Percentiles rank a stretch among this genome's conserved stretches.
Conservation (phyloP, 1,140 invertebrate species). For the Riptortus pedestris region DNA sequence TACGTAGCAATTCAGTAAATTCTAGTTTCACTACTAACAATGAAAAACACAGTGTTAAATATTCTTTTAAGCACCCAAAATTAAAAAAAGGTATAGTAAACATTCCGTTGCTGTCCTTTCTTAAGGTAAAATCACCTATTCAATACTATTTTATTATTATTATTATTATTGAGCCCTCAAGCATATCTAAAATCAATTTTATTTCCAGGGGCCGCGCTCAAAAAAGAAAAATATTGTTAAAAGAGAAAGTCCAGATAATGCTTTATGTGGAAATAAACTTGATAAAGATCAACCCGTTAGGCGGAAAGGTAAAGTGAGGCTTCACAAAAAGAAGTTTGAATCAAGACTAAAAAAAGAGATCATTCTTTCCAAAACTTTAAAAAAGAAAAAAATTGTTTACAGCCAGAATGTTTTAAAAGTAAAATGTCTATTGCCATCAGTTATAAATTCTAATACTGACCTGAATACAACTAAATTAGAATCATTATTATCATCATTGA, state of each 20-base stretch:
- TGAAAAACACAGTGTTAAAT: neutral
- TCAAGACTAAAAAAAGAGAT: neutral
- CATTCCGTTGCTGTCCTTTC: neutral
- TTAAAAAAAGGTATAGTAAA: neutral
- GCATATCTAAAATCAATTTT: neutral
- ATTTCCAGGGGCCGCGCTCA: neutral
- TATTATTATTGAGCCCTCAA: neutral
- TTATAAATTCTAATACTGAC: neutral
- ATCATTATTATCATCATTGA: neutral
- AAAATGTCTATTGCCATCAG: neutral
- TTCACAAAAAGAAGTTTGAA: neutral
- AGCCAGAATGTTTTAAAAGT: neutral
- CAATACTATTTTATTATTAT: neutral
- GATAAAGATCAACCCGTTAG: neutral
- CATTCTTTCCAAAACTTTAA: neutral
- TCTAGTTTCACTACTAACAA: neutral
- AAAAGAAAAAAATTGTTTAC: neutral
- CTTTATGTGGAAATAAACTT: neutral
- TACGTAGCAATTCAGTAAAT: neutral
- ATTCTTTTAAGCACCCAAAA: neutral
- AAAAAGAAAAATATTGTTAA: neutral
- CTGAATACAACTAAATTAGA: neutral
- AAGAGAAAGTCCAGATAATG: neutral
- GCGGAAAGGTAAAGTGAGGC: neutral
- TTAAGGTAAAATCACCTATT: neutral